Evolutionary conservation across 2,797 vertebrate species (phyloP), one percentile per base, ranked within the genome.

Genomic region (Myripristis jacobus): DNA sequence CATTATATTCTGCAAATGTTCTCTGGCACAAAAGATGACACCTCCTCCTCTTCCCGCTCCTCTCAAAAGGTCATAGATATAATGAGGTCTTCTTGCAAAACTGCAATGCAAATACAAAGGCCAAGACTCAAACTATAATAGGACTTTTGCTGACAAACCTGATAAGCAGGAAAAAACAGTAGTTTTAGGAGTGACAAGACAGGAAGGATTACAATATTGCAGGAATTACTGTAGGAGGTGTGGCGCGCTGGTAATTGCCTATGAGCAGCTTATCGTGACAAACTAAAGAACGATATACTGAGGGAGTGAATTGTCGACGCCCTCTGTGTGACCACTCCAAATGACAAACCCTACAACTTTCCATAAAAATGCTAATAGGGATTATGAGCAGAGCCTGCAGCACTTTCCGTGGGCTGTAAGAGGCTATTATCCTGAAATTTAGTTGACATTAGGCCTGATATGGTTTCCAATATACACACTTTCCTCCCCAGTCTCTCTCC

Each of bases 291-390:
- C 31, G 34, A 46, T 12, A 60, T 2, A 53, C 34, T 38, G 18
- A 57, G 21, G 7, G 18, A 41, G 58, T 16, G 54, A 79, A 77
- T 72, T 3, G 62, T 67, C 66, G 67, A 64, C 48, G 55, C 43
- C 61, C 64, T 77, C 53, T 25, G 62, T 6, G 56, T 41, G 64
- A 41, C 62, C 38, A 34, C 52, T 71, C 66, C 57, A 70, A 80
- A 70, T 65, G 71, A 78, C 25, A 71, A 79, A 74, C 58, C 47
- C 60, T 55, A 47, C 65, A 81, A 70, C 58, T 71, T 74, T 73
- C 84, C 75, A 93, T 93, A 81, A 92, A 93, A 91, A 94, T 92
- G 92, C 87, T 87, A 93, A 93, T 92, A 18, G 48, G 70, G 80
- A 87, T 75, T 73, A 81, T 25, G 9, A 58, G 29, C 75, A 47